Conservation (phyloP, 2,888 invertebrate genomes). For the Zhengitettix transpicula region DNA sequence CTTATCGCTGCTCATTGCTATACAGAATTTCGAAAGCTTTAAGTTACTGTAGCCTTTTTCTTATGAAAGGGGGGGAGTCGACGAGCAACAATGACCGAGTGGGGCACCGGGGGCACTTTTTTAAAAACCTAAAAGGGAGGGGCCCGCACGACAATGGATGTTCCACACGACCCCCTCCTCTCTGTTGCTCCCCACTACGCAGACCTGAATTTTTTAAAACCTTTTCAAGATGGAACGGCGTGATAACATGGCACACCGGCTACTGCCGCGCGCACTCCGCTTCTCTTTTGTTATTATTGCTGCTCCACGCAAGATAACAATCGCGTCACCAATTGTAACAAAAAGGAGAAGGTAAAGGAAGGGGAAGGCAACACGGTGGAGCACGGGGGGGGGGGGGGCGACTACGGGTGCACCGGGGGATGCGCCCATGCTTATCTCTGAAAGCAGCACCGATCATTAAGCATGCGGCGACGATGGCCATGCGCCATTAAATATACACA, state of each 20-base stretch:
- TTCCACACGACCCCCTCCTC: not conserved
- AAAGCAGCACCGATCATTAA: no score
- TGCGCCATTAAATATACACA: no score
- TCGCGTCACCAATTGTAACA: not conserved
- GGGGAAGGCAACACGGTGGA: no score
- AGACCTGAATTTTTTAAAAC: constrained; percentile 8
- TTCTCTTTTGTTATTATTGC: constrained; percentile 6
- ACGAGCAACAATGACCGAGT: not conserved
- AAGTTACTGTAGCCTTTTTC: not conserved
- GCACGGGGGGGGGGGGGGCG: not conserved
- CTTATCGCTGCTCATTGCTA: not conserved
- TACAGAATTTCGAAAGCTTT: not conserved
- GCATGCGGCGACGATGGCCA: no score
- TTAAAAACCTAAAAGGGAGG: not conserved
- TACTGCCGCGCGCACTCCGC: constrained; percentile 4
- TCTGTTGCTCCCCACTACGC: not conserved
- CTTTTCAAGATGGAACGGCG: constrained; percentile 6
- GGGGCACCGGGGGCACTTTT: not conserved
- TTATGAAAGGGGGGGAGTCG: not conserved
- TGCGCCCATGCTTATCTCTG: no score
- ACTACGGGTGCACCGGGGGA: not conserved
- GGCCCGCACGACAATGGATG: not conserved
- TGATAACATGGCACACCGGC: constrained; percentile 2
- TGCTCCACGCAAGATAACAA: constrained; percentile 3
- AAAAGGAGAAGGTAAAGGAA: no score